Percentiles rank a stretch among this genome's conserved stretches.
phyloP scores from a whole-genome alignment of 2,113 vertebrate genomes.

The Labeo rohita region DNA sequence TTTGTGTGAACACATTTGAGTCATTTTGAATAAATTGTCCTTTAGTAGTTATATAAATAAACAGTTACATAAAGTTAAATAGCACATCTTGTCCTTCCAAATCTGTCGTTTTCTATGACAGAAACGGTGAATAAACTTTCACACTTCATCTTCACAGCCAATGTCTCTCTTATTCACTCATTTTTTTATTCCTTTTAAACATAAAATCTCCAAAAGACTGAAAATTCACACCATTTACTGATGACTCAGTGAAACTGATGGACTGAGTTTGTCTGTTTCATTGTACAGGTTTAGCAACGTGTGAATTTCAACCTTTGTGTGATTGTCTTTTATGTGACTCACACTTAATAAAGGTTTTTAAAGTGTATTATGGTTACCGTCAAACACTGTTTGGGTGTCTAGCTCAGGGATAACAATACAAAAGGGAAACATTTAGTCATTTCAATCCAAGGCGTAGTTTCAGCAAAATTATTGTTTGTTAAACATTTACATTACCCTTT shows the following conservation, averaged over 20 bases:
- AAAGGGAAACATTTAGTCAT: neutral
- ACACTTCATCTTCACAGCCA: neutral
- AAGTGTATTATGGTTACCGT: neutral
- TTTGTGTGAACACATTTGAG: neutral
- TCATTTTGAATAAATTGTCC: neutral
- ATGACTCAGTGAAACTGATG: neutral
- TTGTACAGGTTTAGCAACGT: neutral
- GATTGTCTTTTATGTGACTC: neutral
- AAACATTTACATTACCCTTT: neutral
- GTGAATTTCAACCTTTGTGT: neutral
- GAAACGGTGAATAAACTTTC: neutral
- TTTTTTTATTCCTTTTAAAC: neutral
- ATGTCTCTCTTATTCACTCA: neutral
- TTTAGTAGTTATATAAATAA: neutral
- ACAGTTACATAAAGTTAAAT: neutral
- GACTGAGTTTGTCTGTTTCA: neutral
- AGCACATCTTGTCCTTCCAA: neutral
- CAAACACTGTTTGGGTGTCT: slow-evolving; percentile 5
- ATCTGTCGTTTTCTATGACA: neutral
- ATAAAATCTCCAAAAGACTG: neutral
- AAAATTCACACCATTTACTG: neutral
- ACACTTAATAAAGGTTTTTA: neutral
- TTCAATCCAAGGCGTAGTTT: neutral
- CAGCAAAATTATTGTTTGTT: neutral
- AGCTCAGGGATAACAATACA: neutral